These are phyloP conservation scores for Bhutanitis thaidina DNA, from an alignment of 2,888 invertebrate species.

Conservation along the genomic window DNA sequence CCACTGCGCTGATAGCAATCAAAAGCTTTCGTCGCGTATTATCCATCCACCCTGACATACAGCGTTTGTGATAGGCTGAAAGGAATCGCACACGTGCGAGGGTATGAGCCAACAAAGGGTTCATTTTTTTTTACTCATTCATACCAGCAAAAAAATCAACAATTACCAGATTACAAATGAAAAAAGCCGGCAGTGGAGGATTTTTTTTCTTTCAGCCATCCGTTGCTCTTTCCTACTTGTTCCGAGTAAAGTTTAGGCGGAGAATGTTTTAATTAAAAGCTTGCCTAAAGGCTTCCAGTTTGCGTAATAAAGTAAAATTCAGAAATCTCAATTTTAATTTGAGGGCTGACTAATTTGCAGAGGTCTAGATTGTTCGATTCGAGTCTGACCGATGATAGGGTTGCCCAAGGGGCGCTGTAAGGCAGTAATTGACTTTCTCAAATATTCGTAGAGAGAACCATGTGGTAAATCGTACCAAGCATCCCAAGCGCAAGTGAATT, in stretches of 20 bases:
- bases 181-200: slow-evolving; percentile 30
- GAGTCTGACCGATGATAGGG: slow-evolving; percentile 11
- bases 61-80: slow-evolving; percentile 55
- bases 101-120: slow-evolving; percentile 62
- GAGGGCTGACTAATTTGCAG: slow-evolving; percentile 41
- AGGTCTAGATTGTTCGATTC: slow-evolving; percentile 28
- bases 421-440: no score
- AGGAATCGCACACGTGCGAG: slow-evolving; percentile 65
- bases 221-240: slow-evolving; percentile 33
- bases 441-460: no score
- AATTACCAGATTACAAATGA: slow-evolving; percentile 70
- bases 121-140: slow-evolving; percentile 46
- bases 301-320: slow-evolving; percentile 31
- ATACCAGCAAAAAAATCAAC: slow-evolving; percentile 57
- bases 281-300: slow-evolving; percentile 7
- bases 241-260: slow-evolving; percentile 37
- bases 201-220: slow-evolving; percentile 46
- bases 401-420: no score
- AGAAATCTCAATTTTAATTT: slow-evolving; percentile 39
- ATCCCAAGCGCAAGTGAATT: no score
- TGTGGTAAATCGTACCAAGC: no score
- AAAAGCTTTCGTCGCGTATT: slow-evolving; percentile 42
- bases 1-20: slow-evolving; percentile 45
- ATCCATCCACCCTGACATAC: slow-evolving; percentile 46
- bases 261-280: slow-evolving; percentile 54